These are phyloP conservation scores for Megamerina dolium DNA, from an alignment of 2,888 invertebrate genomes.

Conservation along the genomic window DNA sequence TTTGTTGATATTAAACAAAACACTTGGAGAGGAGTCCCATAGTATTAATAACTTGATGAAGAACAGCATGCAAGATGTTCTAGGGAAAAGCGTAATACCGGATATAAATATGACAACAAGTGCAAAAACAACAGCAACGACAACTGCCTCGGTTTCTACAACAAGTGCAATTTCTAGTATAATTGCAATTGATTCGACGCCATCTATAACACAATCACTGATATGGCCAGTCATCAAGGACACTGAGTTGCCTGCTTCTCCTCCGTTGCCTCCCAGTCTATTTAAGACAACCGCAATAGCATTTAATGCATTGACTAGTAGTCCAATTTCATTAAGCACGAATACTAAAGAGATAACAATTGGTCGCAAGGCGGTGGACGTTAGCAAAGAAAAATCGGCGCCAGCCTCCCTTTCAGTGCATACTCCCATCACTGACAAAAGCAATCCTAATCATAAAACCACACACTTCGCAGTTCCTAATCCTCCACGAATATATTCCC, in stretches of 20 bases:
- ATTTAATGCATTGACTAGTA: constrained; percentile 26
- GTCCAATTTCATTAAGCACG: constrained; percentile 4
- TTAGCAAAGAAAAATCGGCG: not conserved
- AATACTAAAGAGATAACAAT: constrained; percentile 2
- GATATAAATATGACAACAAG: not conserved
- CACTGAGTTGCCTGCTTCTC: constrained; percentile 37
- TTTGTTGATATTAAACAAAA: constrained; percentile 26
- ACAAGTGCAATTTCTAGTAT: constrained; percentile 7
- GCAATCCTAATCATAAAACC: not conserved
- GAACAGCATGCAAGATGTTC: not conserved
- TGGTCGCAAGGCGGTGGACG: no score
- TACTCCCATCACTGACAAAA: not conserved
- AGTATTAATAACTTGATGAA: constrained; percentile 33
- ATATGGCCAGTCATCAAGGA: no score
- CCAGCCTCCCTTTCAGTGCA: not conserved
- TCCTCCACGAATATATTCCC: constrained; percentile 27
- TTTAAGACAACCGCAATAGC: constrained; percentile 40
- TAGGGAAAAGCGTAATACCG: not conserved
- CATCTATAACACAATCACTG: no score
- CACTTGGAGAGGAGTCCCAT: constrained; percentile 33
- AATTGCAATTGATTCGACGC: no score
- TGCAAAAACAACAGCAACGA: constrained; percentile 1
- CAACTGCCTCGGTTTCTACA: constrained; percentile 5
- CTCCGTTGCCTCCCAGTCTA: constrained; percentile 45
- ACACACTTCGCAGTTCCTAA: constrained; percentile 41